phyloP scores from a whole-genome alignment of 2,888 invertebrate species.

The Sylvicola fuscatus region DNA sequence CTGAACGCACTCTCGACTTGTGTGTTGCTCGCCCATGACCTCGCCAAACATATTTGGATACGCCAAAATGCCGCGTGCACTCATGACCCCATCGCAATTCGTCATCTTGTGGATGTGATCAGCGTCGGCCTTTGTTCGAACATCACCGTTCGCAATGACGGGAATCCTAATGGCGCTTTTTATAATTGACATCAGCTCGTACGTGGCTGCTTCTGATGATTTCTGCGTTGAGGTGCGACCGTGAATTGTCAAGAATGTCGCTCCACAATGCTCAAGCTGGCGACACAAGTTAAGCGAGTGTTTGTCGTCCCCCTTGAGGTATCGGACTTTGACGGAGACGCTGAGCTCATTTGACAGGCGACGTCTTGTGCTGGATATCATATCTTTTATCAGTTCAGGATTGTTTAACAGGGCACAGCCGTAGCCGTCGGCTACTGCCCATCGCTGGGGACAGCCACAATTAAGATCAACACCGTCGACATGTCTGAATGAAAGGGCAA shows the following conservation, averaged over 20 bases:
- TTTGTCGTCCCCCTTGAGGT: neutral
- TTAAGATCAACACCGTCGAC: slow-evolving; percentile 88
- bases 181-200: slow-evolving; percentile 46
- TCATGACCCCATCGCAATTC: slow-evolving; percentile 72
- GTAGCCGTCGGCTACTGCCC: slow-evolving; percentile 82
- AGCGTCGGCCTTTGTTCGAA: slow-evolving; percentile 54
- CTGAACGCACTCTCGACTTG: slow-evolving; percentile 57
- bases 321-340: slow-evolving; percentile 79
- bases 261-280: slow-evolving; percentile 66
- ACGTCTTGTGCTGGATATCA: slow-evolving; percentile 56
- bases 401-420: slow-evolving; percentile 66
- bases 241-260: slow-evolving; percentile 76
- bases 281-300: slow-evolving; percentile 37
- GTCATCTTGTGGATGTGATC: slow-evolving; percentile 40
- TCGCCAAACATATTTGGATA: slow-evolving; percentile 77
- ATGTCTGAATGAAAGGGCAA: slow-evolving; percentile 28
- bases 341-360: slow-evolving; percentile 53
- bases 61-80: slow-evolving; percentile 69
- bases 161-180: slow-evolving; percentile 56
- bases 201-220: slow-evolving; percentile 48
- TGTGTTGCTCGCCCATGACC: slow-evolving; percentile 20
- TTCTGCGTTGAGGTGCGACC: slow-evolving; percentile 74
- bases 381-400: slow-evolving; percentile 64
- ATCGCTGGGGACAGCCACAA: slow-evolving; percentile 93
- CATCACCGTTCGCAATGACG: slow-evolving; percentile 82